phyloP scores from a whole-genome alignment of 2,888 invertebrate species.

The Pollenia griseotomentosa region DNA sequence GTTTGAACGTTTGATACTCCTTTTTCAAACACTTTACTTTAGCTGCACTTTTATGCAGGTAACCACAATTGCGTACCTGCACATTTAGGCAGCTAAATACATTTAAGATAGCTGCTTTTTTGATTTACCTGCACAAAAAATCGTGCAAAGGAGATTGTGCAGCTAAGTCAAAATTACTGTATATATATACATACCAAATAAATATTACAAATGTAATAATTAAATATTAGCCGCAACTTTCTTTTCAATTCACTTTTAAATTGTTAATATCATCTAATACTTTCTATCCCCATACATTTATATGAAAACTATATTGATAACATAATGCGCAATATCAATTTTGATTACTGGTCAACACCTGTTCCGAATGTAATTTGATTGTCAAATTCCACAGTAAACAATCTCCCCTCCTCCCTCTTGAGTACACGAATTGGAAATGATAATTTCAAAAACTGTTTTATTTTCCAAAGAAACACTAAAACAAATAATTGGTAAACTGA shows the following conservation, averaged over 20 bases:
- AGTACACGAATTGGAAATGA: slow-evolving; percentile 13
- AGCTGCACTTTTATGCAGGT: too few species aligned
- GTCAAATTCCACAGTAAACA: slow-evolving; percentile 28
- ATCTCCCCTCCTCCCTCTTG: background rate
- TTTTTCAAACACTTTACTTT: too few species aligned
- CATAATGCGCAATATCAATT: background rate
- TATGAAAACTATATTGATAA: background rate
- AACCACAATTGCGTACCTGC: too few species aligned
- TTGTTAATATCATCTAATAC: background rate
- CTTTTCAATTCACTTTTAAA: background rate
- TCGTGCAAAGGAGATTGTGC: too few species aligned
- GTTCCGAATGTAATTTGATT: slow-evolving; percentile 54
- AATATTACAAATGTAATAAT: too few species aligned
- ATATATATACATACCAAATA: too few species aligned
- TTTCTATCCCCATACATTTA: background rate
- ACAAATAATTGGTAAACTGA: slow-evolving; percentile 44
- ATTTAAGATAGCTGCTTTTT: too few species aligned
- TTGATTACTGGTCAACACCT: slow-evolving; percentile 61
- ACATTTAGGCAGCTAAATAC: too few species aligned
- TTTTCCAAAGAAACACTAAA: slow-evolving; percentile 1
- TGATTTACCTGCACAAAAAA: too few species aligned
- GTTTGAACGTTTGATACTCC: too few species aligned
- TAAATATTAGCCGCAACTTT: too few species aligned
- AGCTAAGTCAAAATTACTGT: too few species aligned
- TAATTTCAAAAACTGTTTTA: background rate